Base-by-base conservation (phyloP, 2,888 invertebrate species). In the Ophion obscuratus region DNA sequence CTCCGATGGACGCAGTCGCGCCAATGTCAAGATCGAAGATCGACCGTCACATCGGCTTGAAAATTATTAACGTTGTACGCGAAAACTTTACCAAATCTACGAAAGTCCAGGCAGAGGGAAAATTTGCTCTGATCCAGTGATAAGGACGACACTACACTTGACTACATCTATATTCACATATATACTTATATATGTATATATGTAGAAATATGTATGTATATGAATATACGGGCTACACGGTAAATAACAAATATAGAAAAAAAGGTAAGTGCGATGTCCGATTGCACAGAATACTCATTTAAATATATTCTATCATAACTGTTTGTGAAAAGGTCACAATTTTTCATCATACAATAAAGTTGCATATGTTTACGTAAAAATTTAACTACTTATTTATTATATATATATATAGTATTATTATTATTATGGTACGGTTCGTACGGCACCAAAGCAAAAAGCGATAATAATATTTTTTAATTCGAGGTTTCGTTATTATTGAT, bases 1-100 rank as follows among this genome's bases (percentile, higher is more conserved):
- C 88, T 89, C 90, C 91, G 92, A 93, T 93, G 93, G 93, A 92
- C 90, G 91, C 88, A 89, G 88, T 89, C 83, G 87, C 77, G 87
- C 83, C 87, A 81, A 84, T 40, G 80, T 80, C 85, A 83, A 80
- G 71, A 80, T 76, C 80, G 80, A 73, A 68, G 71, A 74, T 75
- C 80, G 80, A 85, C 76, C 81, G 68, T 76, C 47, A 20, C 27
- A 70, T 75, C 70, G 53, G 76, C 76, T 67, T 73, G 78, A 61
- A 61, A 44, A 20, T 20, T 53, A 14, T 36, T 17, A 68, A 70
- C 40, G 7, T 27, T 31, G 61, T 27, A 17, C 24, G 14, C 53
- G 57, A 70, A 62, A 40, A 77, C 17, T 66, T 40, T 47, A 24
- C 73, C 3, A 17, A 53, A 17, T 20, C 64, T 7, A 27, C 53